A percentile compares a stretch with the other conserved stretches of the same genome.
Evolutionary conservation across 2,888 invertebrate genomes (phyloP).

Genomic region (Camptogramma bilineatum): DNA sequence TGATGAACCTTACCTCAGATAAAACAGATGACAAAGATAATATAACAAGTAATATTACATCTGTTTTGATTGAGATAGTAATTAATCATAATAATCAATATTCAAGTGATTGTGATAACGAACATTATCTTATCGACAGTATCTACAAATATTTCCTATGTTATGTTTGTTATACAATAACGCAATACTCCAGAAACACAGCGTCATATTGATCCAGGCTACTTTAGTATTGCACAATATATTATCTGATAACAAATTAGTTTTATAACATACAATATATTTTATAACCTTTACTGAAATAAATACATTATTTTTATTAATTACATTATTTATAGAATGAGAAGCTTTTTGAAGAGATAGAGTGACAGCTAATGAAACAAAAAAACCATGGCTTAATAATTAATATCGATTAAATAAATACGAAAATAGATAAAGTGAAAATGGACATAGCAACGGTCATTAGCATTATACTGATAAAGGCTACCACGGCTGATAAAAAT

Average conservation of each 20-base stretch:
- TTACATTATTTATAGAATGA: no score
- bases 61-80: slow-evolving; percentile 34
- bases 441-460: slow-evolving; percentile 28
- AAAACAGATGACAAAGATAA: slow-evolving; percentile 4
- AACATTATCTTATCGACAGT: slow-evolving; percentile 37
- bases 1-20: neutral
- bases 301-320: no score
- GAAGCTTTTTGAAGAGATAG: neutral
- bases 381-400: neutral
- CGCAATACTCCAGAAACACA: neutral
- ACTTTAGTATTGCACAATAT: neutral
- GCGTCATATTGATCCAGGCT: neutral
- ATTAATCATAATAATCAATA: slow-evolving; percentile 42
- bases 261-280: neutral
- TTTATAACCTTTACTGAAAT: no score
- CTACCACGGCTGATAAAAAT: slow-evolving; percentile 23
- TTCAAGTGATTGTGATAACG: slow-evolving; percentile 41
- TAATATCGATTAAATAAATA: neutral
- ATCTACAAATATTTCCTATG: slow-evolving; percentile 27
- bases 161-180: slow-evolving; percentile 6
- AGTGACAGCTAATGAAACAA: neutral
- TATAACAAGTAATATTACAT: slow-evolving; percentile 1
- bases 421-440: neutral
- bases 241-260: neutral
- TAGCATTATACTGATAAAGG: slow-evolving; percentile 23